Evolutionary conservation across 2,888 invertebrate genomes (phyloP).

Genomic region (Leptarthrus brevirostris): DNA sequence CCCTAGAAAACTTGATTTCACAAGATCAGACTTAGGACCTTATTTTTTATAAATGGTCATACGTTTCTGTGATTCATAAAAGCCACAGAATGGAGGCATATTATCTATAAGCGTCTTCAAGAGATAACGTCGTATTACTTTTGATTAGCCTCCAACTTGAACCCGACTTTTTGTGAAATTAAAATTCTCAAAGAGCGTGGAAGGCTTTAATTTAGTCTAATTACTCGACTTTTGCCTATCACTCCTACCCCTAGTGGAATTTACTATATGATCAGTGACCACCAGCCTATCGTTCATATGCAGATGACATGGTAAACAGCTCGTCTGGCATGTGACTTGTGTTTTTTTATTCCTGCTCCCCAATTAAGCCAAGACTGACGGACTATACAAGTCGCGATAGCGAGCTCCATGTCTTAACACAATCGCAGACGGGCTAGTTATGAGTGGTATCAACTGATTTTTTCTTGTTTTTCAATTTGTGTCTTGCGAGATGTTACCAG

Average conservation of each 20-base stretch:
- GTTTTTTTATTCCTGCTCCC: not conserved
- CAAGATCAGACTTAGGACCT: too few relatives aligned
- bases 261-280: too few relatives aligned
- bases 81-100: too few relatives aligned
- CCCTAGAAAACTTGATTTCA: too few relatives aligned
- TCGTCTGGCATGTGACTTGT: conserved; percentile 6
- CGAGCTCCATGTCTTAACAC: not conserved
- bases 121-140: conserved; percentile 21
- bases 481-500: conserved; percentile 19
- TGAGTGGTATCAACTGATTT: not conserved
- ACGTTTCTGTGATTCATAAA: too few relatives aligned
- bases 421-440: conserved; percentile 6
- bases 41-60: too few relatives aligned
- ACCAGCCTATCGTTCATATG: not conserved
- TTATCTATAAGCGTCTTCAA: not conserved
- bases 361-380: not conserved
- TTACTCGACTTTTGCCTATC: not conserved
- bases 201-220: conserved; percentile 18
- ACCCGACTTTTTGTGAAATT: not conserved
- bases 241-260: too few relatives aligned
- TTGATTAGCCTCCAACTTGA: conserved; percentile 34
- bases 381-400: not conserved
- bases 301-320: conserved; percentile 7
- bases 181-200: not conserved
- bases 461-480: not conserved